A percentile compares a stretch with the other conserved stretches of the same genome.
Conservation (phyloP, 2,113 vertebrate genomes). For the Pachycephala philippinensis region DNA sequence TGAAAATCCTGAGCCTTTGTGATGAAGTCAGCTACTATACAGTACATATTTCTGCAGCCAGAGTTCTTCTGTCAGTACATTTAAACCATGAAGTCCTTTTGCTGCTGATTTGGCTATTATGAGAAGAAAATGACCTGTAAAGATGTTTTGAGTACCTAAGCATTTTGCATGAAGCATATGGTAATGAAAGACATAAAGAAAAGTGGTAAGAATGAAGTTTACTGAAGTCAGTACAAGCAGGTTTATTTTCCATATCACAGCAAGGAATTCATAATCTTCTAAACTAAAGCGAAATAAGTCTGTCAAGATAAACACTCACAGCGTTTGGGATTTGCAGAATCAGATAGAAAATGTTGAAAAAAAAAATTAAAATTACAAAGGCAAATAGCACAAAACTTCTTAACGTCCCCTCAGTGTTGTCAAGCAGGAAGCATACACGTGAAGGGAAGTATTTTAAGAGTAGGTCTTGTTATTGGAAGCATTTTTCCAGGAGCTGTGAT, state of each 20-base stretch:
- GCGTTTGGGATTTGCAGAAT: slow-evolving; percentile 50
- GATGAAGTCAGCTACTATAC: slow-evolving; percentile 18
- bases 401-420: background rate
- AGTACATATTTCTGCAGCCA: slow-evolving; percentile 48
- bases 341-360: slow-evolving; percentile 17
- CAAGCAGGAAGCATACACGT: background rate
- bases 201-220: slow-evolving; percentile 65
- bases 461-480: background rate
- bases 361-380: background rate
- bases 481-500: background rate
- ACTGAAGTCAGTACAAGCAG: slow-evolving; percentile 50
- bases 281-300: slow-evolving; percentile 1
- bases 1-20: slow-evolving; percentile 44
- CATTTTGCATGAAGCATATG: slow-evolving; percentile 60
- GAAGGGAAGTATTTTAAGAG: background rate
- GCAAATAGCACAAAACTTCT: background rate
- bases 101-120: slow-evolving; percentile 61
- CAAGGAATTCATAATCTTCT: slow-evolving; percentile 50
- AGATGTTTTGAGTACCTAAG: slow-evolving; percentile 62
- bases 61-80: slow-evolving; percentile 35
- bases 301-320: slow-evolving; percentile 47
- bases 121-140: slow-evolving; percentile 71
- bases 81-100: slow-evolving; percentile 64
- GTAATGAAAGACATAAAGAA: slow-evolving; percentile 48
- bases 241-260: slow-evolving; percentile 51